Evolutionary conservation across 2,888 invertebrate genomes (phyloP), one percentile per base, ranked within the genome.

Genomic region (Thecophora atra): DNA sequence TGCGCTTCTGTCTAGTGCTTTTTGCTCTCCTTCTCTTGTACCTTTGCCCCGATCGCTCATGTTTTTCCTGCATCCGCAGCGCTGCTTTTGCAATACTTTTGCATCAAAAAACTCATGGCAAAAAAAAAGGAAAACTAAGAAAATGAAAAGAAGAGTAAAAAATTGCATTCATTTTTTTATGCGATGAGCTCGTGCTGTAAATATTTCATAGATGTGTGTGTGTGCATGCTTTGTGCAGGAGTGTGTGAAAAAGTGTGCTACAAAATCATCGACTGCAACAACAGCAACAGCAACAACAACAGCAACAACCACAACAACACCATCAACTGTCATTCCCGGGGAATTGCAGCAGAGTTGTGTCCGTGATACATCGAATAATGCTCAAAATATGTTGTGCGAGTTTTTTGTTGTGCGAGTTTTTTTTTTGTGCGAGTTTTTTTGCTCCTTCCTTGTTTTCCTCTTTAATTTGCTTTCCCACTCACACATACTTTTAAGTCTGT

Each of bases 141-240:
- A 19, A 66, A 47, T 47, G 51, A n/a, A 19, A 47, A 47, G 51
- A 15, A 19, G 28, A 47, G 7, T 30, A 42, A 66, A 52, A 26
- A 6, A 65, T n/a, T 51, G 47, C 15, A 67, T 56, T 56, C 24
- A 42, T 56, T 58, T 68, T 54, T 21, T 54, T 68, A 67, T 67
- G n/a, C 13, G 58, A 44, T 47, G 64, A 42, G 68, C 58, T 58
- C 44, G 68, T 68, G 56, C 24, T 37, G 24, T 58, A 68, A 68
- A 68, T 47, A 47, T 44, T 67, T 28, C 44, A 24, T 44, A 44
- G 44, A 58, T 5, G 15, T 24, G 26, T n/a, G 28, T 42, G 47
- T 63, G 42, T n/a, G n/a, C n/a, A n/a, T n/a, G n/a, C n/a, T n/a
- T n/a, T n/a, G n/a, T n/a, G n/a, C n/a, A n/a, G n/a, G n/a, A n/a